Percentiles rank a stretch among this genome's conserved stretches.
These are phyloP conservation scores for Crocallis elinguaria DNA, from an alignment of 2,888 invertebrate species.

Conservation along the genomic window DNA sequence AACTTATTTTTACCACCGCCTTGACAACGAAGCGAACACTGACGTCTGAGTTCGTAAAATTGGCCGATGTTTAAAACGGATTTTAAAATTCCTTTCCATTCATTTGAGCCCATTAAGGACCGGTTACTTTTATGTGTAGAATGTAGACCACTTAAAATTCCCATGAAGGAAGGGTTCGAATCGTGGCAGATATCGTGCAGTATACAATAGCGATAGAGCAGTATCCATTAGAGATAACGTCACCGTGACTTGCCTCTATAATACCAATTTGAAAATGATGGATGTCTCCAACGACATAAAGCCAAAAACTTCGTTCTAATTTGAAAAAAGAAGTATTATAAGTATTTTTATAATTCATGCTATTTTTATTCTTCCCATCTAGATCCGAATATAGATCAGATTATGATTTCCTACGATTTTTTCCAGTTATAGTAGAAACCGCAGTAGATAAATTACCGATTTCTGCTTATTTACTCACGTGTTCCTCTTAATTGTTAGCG, in stretches of 20 bases:
- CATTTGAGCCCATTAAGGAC: conserved; percentile 62
- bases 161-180: conserved; percentile 62
- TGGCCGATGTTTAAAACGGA: conserved; percentile 51
- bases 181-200: conserved; percentile 70
- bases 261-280: conserved; percentile 54
- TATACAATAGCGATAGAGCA: conserved; percentile 55
- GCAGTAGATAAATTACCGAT: conserved; percentile 28
- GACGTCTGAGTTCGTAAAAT: conserved; percentile 47
- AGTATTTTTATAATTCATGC: too few relatives aligned
- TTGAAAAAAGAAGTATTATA: too few relatives aligned
- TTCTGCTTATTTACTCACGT: conserved; percentile 36
- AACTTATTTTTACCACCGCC: conserved; percentile 26
- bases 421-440: neutral
- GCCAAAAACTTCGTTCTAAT: neutral
- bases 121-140: conserved; percentile 65
- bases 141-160: conserved; percentile 65
- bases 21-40: conserved; percentile 39
- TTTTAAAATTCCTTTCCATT: conserved; percentile 65
- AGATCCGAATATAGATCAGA: too few relatives aligned
- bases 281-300: conserved; percentile 40
- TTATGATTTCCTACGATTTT: neutral
- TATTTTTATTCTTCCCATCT: too few relatives aligned
- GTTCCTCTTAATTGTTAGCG: conserved; percentile 45
- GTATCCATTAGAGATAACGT: conserved; percentile 69
- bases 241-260: conserved; percentile 52